Base-by-base conservation (phyloP, 2,888 invertebrate species). In the Dasypogon diadema region DNA sequence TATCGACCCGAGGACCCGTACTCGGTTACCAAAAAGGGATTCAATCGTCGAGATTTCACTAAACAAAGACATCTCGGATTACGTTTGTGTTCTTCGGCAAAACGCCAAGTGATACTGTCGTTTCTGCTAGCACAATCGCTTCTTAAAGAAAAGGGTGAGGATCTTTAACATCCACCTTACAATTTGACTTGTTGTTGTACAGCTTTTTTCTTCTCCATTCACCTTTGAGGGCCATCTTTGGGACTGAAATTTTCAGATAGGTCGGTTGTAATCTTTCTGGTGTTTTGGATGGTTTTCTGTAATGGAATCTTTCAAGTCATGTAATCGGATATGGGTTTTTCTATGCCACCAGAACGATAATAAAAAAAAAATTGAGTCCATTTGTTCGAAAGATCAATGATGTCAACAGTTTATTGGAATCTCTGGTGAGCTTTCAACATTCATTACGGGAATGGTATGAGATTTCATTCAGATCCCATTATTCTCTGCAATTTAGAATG, bases 301-400 rank as follows among this genome's bases (percentile, higher is more conserved):
- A 76, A 60, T 73, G 60, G 63, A 76, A 76, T 60, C 73, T 76
- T 58, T 72, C 73, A 73, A 72, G 60, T 76, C 76, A 72, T 76
- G 76, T 73, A 76, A 76, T 76, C 73, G 76, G 76, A 76, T 76
- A 76, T 70, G 76, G 76, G 73, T 72, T 76, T 65, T 76, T 76
- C 51, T 76, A 26, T 63, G 60, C 37, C 30, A 56, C 58, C 54
- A 54, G 14, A 54, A 70, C 63, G 14, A 60, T 51, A 73, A 76
- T 76, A 76, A 72, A 55, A 68, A n/a, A n/a, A 70, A 76, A 60
- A 60, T 73, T 70, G 76, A 76, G 42, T 48, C 76, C 63, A 72
- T 76, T 76, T 51, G 63, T 34, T 76, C 26, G 51, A 63, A 54
- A 76, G 60, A 63, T 76, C 60, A 76, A 76, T 60, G 73, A 76